Percentiles rank a stretch among this genome's conserved stretches.
Conservation (phyloP, 2,888 invertebrate species). For the Julus scanicus region DNA sequence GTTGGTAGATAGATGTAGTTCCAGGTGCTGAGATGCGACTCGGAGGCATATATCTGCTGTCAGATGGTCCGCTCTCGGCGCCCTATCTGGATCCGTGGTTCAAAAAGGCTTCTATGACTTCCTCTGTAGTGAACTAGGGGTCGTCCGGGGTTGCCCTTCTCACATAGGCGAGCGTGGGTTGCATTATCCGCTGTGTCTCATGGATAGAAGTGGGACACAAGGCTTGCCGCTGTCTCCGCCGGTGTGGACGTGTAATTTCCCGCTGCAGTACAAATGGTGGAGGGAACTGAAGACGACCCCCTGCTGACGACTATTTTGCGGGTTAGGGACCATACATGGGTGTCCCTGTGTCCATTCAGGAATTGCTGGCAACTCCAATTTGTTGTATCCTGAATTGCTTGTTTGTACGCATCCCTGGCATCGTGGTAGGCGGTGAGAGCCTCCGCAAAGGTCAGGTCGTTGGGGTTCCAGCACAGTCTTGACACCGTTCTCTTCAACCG, state of each 20-base stretch:
- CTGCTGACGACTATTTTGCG: no score
- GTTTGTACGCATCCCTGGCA: not conserved
- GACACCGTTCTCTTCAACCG: not conserved
- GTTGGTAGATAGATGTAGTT: not conserved
- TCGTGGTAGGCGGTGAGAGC: not conserved
- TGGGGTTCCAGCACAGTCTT: not conserved
- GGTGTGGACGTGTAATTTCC: not conserved
- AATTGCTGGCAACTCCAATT: not conserved
- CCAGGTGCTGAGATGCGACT: not conserved
- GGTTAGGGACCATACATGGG: not conserved
- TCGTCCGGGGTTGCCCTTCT: not conserved
- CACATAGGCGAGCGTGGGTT: not conserved
- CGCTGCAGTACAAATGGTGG: not conserved
- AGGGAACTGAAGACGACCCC: no score
- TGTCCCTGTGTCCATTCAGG: not conserved
- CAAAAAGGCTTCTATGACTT: not conserved
- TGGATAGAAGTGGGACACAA: not conserved
- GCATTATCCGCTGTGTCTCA: not conserved
- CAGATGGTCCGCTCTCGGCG: not conserved
- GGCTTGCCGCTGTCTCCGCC: not conserved
- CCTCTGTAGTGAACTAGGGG: not conserved
- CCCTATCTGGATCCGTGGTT: not conserved
- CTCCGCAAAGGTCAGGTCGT: not conserved
- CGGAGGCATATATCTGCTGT: not conserved
- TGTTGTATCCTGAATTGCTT: not conserved